Evolutionary conservation across 2,888 invertebrate genomes (phyloP), one percentile per base, ranked within the genome.

Genomic region (Myathropa florea): DNA sequence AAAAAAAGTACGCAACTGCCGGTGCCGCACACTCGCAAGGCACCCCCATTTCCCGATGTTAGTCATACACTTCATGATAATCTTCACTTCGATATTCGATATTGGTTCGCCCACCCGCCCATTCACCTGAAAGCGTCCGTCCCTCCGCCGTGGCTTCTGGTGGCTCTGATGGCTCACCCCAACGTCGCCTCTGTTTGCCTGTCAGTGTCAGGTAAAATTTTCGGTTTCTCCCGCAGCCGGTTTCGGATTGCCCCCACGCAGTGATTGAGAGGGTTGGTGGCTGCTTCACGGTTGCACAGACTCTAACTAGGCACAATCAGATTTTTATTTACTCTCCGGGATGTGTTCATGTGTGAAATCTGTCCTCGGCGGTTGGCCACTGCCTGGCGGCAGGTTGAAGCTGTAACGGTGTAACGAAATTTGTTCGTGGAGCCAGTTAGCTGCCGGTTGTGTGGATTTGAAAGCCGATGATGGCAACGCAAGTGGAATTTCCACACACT

Each of bases 291-390:
- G 36, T 10, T 60, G 39, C 46, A 30, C 61, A 64, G 61, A 23
- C 28, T 4, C 18, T 63, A n/a, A n/a, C n/a, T n/a, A n/a, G n/a
- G n/a, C n/a, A n/a, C n/a, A n/a, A n/a, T 23, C 24, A n/a, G 28
- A 36, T 46, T 55, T 70, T 36, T 33, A 63, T 83, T 73, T 67
- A 33, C 67, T 78, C 63, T 30, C 14, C 59, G 63, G 68, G 33
- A 53, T 10, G 64, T 53, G 63, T 21, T 83, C 72, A 73, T 72
- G 83, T 78, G 78, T 68, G 46, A 83, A 83, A 83, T 78, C 59
- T 78, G 73, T 73, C 78, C 73, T 68, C 59, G 67, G 55, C 68
- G 78, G 68, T 70, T 78, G 65, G 70, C 46, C 82, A 12, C 12
- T 39, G 26, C 61, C 33, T 70, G 59, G 33, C 18, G 33, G 23